phyloP scores from a whole-genome alignment of 2,888 invertebrate species.

The Dexiosoma caninum region DNA sequence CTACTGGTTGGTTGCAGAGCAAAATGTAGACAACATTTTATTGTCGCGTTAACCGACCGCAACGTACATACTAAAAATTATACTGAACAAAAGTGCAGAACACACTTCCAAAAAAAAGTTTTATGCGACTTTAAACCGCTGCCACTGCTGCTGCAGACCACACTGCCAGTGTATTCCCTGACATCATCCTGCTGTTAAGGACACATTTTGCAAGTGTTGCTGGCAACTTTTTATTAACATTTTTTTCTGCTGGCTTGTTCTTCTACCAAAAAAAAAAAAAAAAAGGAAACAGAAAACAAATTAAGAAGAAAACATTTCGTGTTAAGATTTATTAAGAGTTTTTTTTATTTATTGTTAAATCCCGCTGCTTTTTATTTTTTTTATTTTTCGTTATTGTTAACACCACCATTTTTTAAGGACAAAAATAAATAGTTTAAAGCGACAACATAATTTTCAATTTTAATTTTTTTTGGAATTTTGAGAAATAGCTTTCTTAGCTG shows the following conservation, averaged over 20 bases:
- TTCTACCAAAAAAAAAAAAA: too few relatives aligned
- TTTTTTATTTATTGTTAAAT: not conserved
- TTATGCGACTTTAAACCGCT: conserved; percentile 44
- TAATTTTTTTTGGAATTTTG: too few relatives aligned
- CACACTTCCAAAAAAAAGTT: conserved; percentile 11
- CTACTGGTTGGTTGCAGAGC: not conserved
- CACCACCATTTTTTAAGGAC: not conserved
- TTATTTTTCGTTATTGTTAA: not conserved
- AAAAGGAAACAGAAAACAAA: not conserved
- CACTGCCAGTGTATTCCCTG: not conserved
- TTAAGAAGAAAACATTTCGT: conserved; percentile 18
- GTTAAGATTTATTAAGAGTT: conserved; percentile 59
- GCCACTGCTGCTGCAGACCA: not conserved
- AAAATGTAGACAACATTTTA: conserved; percentile 69
- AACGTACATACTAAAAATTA: conserved; percentile 69
- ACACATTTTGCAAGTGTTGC: conserved; percentile 51
- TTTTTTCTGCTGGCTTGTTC: conserved; percentile 1
- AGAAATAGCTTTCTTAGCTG: conserved; percentile 1
- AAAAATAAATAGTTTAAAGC: conserved; percentile 42
- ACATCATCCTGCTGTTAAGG: conserved; percentile 9
- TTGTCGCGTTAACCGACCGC: conserved; percentile 77
- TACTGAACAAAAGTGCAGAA: conserved; percentile 1
- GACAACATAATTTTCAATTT: conserved; percentile 51
- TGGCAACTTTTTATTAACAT: conserved; percentile 54
- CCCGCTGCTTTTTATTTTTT: not conserved